Evolutionary conservation across 2,888 invertebrate species (phyloP), one percentile per base, ranked within the genome.

Genomic region (Mechanitis messenoides): DNA sequence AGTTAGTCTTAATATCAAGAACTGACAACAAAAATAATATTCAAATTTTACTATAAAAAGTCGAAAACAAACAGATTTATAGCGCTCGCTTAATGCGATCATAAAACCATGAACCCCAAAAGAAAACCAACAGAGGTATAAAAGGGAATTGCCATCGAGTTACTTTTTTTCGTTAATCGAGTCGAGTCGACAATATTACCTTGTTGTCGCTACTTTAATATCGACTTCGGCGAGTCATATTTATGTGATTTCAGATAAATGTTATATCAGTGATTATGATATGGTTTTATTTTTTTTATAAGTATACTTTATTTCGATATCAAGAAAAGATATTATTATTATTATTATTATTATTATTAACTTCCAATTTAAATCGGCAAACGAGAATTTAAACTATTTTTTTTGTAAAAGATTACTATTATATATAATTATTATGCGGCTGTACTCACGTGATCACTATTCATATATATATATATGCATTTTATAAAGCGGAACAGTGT

Each of bases 81-180:
- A 50, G 28, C 50, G 9, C 50, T 50, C 35, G 31, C 50, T 11
- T 50, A 31, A 50, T 50, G 50, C 6, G 50, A 50, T 50, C 31
- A 50, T 50, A 50, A 50, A 50, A 50, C 50, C 31, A 50, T 50
- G 50, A 50, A 50, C 31, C 50, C 50, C 31, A 50, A 50, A 50
- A 31, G 50, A 31, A 50, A 50, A 31, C 50, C 50, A 28, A 31
- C 50, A 50, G 7, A 50, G 50, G 50, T 50, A 50, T 50, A 31
- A 50, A 50, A 50, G 50, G 31, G 50, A 50, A 31, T 50, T 50
- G 31, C 28, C 50, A 50, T 50, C 31, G 50, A 31, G 5, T 50
- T 50, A 9, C 28, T 31, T 50, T 28, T 50, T 50, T 50, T 31
- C 50, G 50, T 50, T 50, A 31, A 50, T 31, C 50, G 31, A 50